phyloP scores from a whole-genome alignment of 2,113 vertebrate genomes.

The Grammomys dolichurus region DNA sequence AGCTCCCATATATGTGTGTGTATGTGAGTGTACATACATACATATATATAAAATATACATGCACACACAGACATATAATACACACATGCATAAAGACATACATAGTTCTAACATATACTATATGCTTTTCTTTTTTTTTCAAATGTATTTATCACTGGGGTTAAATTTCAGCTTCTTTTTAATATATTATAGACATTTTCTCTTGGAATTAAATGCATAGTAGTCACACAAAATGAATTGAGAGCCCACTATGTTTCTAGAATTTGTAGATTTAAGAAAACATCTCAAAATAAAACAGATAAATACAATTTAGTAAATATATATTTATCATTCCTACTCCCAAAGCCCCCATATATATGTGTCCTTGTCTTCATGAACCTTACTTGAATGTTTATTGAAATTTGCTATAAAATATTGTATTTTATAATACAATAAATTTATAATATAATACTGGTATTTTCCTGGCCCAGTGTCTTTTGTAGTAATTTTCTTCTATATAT shows the following conservation, averaged over 20 bases:
- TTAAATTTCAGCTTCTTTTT: background rate
- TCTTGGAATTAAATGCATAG: constrained; percentile 9
- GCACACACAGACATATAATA: background rate
- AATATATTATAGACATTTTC: background rate
- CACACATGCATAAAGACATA: background rate
- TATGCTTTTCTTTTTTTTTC: background rate
- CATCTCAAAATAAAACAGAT: background rate
- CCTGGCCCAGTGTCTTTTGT: background rate
- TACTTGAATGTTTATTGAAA: constrained; percentile 23
- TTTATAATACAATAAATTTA: no score
- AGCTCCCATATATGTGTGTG: background rate
- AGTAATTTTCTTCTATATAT: background rate
- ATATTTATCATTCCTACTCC: background rate
- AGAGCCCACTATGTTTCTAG: background rate
- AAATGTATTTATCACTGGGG: background rate
- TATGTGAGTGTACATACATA: no score
- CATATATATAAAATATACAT: background rate
- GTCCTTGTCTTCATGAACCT: background rate
- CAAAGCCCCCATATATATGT: background rate
- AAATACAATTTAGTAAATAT: constrained; percentile 5
- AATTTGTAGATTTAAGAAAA: background rate
- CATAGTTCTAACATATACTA: background rate
- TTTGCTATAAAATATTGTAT: background rate
- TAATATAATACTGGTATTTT: background rate
- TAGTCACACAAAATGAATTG: background rate